Conservation (phyloP, 2,113 vertebrate species). For the Actenoides lindsayi region DNA sequence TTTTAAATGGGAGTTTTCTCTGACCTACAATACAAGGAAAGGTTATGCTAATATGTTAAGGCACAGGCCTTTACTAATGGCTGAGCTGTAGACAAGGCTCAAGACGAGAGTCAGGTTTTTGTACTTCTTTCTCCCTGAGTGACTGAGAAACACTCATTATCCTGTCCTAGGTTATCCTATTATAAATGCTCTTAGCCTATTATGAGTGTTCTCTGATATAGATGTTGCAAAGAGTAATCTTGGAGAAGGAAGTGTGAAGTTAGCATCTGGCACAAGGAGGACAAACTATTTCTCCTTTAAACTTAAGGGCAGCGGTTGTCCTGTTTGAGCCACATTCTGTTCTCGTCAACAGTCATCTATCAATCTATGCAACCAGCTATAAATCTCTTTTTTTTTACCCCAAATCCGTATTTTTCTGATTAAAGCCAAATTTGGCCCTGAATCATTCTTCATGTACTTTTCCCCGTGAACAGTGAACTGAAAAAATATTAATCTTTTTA, state of each 20-base stretch:
- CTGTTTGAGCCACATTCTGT: not conserved
- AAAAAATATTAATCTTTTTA: conserved; percentile 19
- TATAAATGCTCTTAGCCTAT: conserved; percentile 54
- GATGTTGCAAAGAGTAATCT: not conserved
- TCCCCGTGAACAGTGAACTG: not conserved
- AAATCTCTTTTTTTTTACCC: not conserved
- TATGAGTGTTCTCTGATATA: conserved; percentile 38
- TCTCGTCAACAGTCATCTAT: not conserved
- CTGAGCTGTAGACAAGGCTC: conserved; percentile 16
- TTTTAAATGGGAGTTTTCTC: conserved; percentile 58
- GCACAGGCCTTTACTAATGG: conserved; percentile 43
- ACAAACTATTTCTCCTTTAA: conserved; percentile 4
- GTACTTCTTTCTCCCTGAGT: conserved; percentile 29
- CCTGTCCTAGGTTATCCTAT: conserved; percentile 20
- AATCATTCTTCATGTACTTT: not conserved
- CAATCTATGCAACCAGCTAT: not conserved
- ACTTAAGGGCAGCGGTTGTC: not conserved
- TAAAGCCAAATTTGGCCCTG: not conserved
- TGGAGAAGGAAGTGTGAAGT: conserved; percentile 22
- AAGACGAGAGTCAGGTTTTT: not conserved
- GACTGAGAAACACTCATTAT: conserved; percentile 56
- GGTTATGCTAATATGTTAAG: conserved; percentile 61
- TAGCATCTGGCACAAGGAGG: not conserved
- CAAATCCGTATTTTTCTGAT: not conserved
- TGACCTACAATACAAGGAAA: conserved; percentile 50